phyloP scores from a whole-genome alignment of 1,140 invertebrate genomes.

The Rhagoletis pomonella region DNA sequence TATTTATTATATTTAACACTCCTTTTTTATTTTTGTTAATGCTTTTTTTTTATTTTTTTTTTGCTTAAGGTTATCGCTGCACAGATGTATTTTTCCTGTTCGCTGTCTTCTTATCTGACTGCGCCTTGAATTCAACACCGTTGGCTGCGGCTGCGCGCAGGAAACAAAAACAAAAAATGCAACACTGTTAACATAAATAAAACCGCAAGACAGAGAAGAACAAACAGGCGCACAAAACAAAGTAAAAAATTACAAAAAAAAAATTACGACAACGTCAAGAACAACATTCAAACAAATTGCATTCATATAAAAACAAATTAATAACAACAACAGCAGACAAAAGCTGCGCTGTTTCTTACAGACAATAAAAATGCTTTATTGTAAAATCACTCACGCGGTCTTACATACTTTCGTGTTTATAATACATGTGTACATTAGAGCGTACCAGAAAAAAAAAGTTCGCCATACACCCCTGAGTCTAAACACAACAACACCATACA shows the following conservation, averaged over 20 bases:
- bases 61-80: not conserved
- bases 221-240: not conserved
- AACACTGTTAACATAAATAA: not conserved
- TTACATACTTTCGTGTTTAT: too few species aligned
- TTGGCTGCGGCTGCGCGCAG: not conserved
- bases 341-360: not conserved
- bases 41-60: not conserved
- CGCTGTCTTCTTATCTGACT: slow-evolving; percentile 23
- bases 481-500: too few species aligned
- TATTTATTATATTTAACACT: not conserved
- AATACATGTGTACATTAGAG: too few species aligned
- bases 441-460: too few species aligned
- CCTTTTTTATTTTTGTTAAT: not conserved
- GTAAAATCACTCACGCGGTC: slow-evolving; percentile 8
- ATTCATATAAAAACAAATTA: not conserved
- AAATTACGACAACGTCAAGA: not conserved
- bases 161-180: not conserved
- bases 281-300: not conserved
- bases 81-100: slow-evolving; percentile 27
- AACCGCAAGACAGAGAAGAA: not conserved
- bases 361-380: not conserved
- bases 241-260: too few species aligned
- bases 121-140: slow-evolving; percentile 26
- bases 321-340: not conserved
- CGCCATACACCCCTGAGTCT: too few species aligned